Conservation (phyloP, 2,113 vertebrate genomes). For the Podarcis cretensis region DNA sequence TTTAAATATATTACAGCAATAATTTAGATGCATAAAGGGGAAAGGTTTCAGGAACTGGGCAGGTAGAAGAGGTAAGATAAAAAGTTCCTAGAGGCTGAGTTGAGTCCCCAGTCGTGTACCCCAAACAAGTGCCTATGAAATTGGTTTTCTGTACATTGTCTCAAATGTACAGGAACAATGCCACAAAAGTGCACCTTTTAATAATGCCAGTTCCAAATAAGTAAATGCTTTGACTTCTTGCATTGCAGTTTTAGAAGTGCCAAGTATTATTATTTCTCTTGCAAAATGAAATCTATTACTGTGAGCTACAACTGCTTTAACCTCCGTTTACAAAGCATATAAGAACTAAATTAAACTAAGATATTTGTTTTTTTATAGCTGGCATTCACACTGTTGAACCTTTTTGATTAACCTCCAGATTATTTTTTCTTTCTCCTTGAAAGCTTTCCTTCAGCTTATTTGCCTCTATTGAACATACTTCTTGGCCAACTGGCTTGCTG, state of each 20-base stretch:
- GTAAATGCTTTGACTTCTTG: neutral
- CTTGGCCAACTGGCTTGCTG: neutral
- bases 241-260: neutral
- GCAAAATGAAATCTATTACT: neutral
- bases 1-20: neutral
- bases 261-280: neutral
- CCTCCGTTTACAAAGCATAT: neutral
- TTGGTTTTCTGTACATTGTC: neutral
- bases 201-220: neutral
- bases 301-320: neutral
- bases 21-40: too few relatives aligned
- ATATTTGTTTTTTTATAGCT: neutral
- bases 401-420: neutral
- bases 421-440: neutral
- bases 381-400: neutral
- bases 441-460: neutral
- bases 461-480: neutral
- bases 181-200: neutral
- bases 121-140: too few relatives aligned
- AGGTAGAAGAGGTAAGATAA: neutral
- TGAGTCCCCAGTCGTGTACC: neutral
- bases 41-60: neutral
- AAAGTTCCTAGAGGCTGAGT: neutral
- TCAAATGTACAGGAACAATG: constrained; percentile 39
- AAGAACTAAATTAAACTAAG: constrained; percentile 2